Base-by-base conservation (phyloP, 2,797 vertebrate species). In the Cirrhinus molitorella region DNA sequence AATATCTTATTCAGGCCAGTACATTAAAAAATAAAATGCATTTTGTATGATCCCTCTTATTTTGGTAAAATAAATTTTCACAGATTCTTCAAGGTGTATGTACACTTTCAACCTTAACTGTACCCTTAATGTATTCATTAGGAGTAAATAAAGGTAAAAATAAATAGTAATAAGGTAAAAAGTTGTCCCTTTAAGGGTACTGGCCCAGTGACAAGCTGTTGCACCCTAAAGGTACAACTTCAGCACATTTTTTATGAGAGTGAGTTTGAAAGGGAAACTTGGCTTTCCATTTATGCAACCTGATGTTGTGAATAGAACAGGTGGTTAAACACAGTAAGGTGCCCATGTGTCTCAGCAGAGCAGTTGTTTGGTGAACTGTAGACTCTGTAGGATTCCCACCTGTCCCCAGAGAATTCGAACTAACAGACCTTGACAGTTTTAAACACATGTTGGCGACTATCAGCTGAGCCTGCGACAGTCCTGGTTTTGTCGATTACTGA, bases 261-360 rank as follows among this genome's bases (percentile, higher is more conserved):
- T 25, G 72, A 19, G 28, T 73, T 74, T 81, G 14, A 74, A 82
- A 82, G 59, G 47, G 71, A 82, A 63, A 65, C 31, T 25, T 71
- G 31, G n/a, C n/a, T 51, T 45, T 66, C 28, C 25, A 7, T 66
- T 79, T 51, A 34, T 53, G n/a, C 2, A 3, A 53, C 53, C 17
- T 14, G 16, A 13, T 49, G 76, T 51, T 80, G 17, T 80, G 0
- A 66, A 37, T 21, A 28, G 59, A 45, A 66, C 80, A 75, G 47
- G 45, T 82, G 71, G 47, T 73, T 65, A 65, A 74, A 74, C 80
- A 65, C 31, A 74, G 80, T 34, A 65, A 68, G 61, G 61, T 79
- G n/a, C 5, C 34, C 45, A 25, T 53, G 80, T 75, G 61, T 75
- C 59, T 66, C 71, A 28, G 68, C 28, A 63, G 25, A 73, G 19